Evolutionary conservation across 2,113 vertebrate species (phyloP).

Genomic region (Rhabdornis inornatus): DNA sequence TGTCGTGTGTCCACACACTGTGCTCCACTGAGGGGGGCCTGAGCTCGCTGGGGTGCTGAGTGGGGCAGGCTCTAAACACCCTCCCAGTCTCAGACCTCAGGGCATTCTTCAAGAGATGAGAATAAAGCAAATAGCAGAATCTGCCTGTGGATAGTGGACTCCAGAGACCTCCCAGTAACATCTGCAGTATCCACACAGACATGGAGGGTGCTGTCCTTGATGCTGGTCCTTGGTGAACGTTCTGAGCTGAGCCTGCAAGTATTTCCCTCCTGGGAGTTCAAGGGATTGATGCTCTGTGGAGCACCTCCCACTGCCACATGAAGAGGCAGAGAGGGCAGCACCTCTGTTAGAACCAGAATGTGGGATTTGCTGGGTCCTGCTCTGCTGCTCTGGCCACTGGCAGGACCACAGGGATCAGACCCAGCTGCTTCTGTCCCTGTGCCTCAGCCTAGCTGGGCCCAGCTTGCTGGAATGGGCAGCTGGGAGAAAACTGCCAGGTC

Average conservation of each 20-base stretch:
- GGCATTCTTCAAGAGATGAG: not conserved
- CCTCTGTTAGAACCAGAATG: too few species aligned
- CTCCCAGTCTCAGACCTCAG: not conserved
- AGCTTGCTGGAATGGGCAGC: not conserved
- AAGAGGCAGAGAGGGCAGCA: not conserved
- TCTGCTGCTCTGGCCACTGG: not conserved
- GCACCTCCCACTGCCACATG: accelerated
- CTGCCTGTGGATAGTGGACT: not conserved
- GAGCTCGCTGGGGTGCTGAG: not conserved
- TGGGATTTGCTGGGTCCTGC: not conserved
- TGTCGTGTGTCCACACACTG: not conserved
- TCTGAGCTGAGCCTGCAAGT: not conserved
- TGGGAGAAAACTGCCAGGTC: not conserved
- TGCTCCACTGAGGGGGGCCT: not conserved
- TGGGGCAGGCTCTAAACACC: not conserved
- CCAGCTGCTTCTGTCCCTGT: not conserved
- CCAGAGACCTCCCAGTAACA: not conserved
- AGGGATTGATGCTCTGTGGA: not conserved
- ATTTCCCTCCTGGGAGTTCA: not conserved
- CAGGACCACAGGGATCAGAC: not conserved
- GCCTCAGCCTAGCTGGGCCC: not conserved
- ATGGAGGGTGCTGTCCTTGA: too few species aligned
- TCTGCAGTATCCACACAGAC: not conserved
- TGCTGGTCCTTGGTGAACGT: not conserved
- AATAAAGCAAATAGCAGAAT: not conserved